These are phyloP conservation scores for Periparus ater DNA, from an alignment of 2,797 vertebrate genomes.

Conservation along the genomic window DNA sequence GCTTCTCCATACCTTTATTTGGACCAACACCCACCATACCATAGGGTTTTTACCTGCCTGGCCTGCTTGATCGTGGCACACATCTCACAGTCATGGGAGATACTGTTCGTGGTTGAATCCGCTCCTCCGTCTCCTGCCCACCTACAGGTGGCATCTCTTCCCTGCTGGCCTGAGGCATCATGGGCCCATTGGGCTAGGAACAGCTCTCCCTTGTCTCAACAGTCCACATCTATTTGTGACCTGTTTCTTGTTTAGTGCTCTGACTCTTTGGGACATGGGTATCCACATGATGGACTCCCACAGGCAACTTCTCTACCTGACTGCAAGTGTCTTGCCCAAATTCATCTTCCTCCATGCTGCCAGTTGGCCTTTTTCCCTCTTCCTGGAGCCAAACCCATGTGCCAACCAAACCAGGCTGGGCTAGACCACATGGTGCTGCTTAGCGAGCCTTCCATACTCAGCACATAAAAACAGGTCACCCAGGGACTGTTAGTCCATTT, in stretches of 20 bases:
- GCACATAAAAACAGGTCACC: not conserved
- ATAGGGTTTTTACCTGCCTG: rapidly evolving
- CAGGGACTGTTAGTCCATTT: not conserved
- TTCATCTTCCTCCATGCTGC: not conserved
- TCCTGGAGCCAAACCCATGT: not conserved
- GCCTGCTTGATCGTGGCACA: not conserved
- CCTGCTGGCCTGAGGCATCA: not conserved
- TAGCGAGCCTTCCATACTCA: rapidly evolving
- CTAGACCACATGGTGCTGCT: not conserved
- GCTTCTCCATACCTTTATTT: not conserved
- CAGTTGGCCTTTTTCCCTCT: not conserved
- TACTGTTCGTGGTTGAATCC: not conserved
- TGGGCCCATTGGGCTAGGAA: not conserved
- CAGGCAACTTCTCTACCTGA: rapidly evolving
- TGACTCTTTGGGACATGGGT: not conserved
- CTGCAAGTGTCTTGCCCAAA: not conserved
- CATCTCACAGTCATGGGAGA: rapidly evolving
- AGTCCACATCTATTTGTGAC: rapidly evolving
- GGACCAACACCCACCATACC: too few relatives aligned
- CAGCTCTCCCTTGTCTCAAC: not conserved
- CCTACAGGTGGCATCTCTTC: not conserved
- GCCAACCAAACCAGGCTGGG: not conserved
- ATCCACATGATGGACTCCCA: rapidly evolving
- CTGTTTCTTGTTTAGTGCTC: rapidly evolving
- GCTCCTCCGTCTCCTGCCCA: rapidly evolving